phyloP scores from a whole-genome alignment of 2,113 vertebrate species.

The Neolamprologus falcicula region DNA sequence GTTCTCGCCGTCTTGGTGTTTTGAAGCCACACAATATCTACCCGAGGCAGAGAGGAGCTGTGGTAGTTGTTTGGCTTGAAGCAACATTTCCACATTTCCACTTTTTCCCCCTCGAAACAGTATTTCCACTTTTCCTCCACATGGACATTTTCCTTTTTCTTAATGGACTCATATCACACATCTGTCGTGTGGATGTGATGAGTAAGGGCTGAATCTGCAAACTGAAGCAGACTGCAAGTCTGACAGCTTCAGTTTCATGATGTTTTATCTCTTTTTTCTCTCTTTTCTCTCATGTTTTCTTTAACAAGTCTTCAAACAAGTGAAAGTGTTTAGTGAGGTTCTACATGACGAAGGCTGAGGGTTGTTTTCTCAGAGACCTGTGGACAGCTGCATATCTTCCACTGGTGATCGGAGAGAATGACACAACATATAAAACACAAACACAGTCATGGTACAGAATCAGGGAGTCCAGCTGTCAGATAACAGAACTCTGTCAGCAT shows the following conservation, averaged over 20 bases:
- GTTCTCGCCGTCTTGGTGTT: not conserved
- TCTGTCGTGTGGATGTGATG: not conserved
- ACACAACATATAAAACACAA: not conserved
- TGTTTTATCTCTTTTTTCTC: not conserved
- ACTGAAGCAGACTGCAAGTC: not conserved
- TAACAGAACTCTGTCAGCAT: not conserved
- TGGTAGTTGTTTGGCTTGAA: not conserved
- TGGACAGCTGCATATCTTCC: not conserved
- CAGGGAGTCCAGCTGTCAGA: not conserved
- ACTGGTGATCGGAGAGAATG: not conserved
- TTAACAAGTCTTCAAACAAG: not conserved
- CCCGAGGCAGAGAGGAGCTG: not conserved
- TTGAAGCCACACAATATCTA: not conserved
- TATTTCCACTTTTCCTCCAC: not conserved
- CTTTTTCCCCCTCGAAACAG: not conserved
- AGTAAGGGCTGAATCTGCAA: not conserved
- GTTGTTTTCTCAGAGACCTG: not conserved
- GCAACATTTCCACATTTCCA: not conserved
- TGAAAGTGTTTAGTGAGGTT: not conserved
- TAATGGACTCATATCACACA: fast-evolving
- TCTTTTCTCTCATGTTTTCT: not conserved
- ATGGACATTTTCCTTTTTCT: not conserved
- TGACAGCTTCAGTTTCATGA: not conserved
- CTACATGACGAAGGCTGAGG: not conserved
- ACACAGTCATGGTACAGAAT: not conserved